phyloP scores from a whole-genome alignment of 2,888 invertebrate genomes.

The Spilarctia lutea region DNA sequence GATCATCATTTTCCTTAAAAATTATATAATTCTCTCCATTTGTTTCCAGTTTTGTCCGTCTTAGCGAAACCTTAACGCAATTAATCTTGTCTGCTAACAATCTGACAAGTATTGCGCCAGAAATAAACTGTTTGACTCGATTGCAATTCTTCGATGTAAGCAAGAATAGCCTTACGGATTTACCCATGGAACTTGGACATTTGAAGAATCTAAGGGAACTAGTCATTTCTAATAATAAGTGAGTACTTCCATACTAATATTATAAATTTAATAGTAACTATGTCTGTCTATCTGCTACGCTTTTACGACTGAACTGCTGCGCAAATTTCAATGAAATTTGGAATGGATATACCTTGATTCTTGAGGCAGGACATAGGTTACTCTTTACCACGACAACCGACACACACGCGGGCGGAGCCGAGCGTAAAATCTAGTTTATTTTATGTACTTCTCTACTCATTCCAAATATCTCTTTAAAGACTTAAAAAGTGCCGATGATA shows the following conservation, averaged over 20 bases:
- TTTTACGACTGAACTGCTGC: too few species aligned
- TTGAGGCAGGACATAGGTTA: too few species aligned
- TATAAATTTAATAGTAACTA: too few species aligned
- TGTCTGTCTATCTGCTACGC: too few species aligned
- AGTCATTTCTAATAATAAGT: constrained; percentile 94
- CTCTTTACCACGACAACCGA: too few species aligned
- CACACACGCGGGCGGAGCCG: too few species aligned
- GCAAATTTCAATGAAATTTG: too few species aligned
- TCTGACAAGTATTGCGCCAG: constrained; percentile 88
- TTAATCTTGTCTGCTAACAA: constrained; percentile 91
- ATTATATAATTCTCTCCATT: neutral
- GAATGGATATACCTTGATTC: too few species aligned
- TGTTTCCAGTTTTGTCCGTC: constrained; percentile 75
- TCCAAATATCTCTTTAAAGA: too few species aligned
- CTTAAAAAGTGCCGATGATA: too few species aligned
- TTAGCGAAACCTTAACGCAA: constrained; percentile 87
- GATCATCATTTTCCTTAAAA: neutral
- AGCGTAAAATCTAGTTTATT: neutral
- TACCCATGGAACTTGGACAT: constrained; percentile 88
- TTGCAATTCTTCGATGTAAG: constrained; percentile 91
- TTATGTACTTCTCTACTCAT: too few species aligned
- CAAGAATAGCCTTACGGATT: constrained; percentile 89
- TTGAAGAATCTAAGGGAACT: constrained; percentile 91
- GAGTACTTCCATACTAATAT: constrained; percentile 52
- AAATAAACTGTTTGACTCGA: constrained; percentile 87